A percentile compares a stretch with the other conserved stretches of the same genome.
Conservation (phyloP, 2,113 vertebrate species). For the Gracilinanus agilis region DNA sequence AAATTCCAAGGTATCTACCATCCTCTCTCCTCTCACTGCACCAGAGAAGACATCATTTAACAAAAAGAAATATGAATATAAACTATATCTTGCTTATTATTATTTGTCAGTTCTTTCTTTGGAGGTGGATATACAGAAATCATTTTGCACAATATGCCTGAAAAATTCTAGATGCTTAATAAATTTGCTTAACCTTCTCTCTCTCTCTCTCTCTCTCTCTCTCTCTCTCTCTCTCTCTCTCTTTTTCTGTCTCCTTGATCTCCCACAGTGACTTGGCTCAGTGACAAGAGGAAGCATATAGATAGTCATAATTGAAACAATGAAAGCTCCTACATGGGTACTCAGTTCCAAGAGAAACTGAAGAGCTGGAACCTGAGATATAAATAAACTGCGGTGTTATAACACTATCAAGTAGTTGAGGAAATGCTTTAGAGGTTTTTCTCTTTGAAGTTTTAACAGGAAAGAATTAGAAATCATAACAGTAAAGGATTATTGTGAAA, state of each 20-base stretch:
- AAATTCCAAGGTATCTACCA: too few relatives aligned
- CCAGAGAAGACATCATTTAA: too few relatives aligned
- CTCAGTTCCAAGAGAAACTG: conserved; percentile 4
- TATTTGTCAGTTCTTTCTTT: too few relatives aligned
- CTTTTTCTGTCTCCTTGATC: neutral
- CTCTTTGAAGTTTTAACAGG: neutral
- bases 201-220: too few relatives aligned
- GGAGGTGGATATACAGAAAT: too few relatives aligned
- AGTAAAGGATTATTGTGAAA: neutral
- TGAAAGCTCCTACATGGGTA: neutral
- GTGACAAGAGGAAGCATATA: neutral
- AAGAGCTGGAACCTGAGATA: neutral
- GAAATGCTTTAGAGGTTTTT: neutral
- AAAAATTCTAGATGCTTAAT: neutral
- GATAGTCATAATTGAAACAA: neutral
- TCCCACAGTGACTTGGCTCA: neutral
- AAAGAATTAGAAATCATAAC: neutral
- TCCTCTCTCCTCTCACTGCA: too few relatives aligned
- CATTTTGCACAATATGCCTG: neutral
- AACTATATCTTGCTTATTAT: too few relatives aligned
- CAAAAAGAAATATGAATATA: too few relatives aligned
- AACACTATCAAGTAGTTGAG: conserved; percentile 19
- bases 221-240: too few relatives aligned
- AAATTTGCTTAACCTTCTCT: neutral
- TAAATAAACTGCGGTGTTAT: conserved; percentile 41